Percentiles rank a stretch among this genome's conserved stretches.
Conservation (phyloP, 2,797 vertebrate species). For the Anguilla anguilla region DNA sequence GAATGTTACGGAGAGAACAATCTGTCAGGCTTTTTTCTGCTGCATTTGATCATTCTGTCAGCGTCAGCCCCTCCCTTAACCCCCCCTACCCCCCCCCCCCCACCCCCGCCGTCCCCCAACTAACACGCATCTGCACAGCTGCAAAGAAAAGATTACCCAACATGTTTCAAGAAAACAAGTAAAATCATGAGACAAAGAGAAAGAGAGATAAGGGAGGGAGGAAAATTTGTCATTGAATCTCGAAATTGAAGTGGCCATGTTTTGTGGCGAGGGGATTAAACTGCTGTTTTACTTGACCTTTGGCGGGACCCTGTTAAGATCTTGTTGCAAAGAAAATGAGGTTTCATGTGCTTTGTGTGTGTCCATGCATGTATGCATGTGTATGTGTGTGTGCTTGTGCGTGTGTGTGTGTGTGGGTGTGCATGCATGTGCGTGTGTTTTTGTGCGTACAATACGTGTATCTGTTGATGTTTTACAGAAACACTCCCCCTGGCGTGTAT, state of each 20-base stretch:
- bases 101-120: not conserved
- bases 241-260: conserved; percentile 33
- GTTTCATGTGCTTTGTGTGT: not conserved
- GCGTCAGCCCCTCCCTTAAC: too few species aligned
- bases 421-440: not conserved
- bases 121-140: conserved; percentile 20
- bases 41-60: conserved; percentile 9
- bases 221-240: conserved; percentile 10
- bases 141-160: conserved; percentile 35
- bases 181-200: not conserved
- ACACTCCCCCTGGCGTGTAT: not conserved
- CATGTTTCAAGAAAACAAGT: conserved; percentile 1
- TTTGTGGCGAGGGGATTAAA: conserved; percentile 34
- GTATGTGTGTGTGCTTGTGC: not conserved
- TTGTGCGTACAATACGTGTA: not conserved
- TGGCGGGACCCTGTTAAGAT: not conserved
- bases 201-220: not conserved
- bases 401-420: not conserved
- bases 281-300: not conserved
- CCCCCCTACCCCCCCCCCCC: not conserved
- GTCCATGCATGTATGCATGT: not conserved
- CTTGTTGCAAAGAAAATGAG: not conserved
- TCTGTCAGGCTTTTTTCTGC: not conserved
- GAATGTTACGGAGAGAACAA: conserved; percentile 46
- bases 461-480: not conserved